These are phyloP conservation scores for Furnarius figulus DNA, from an alignment of 2,113 vertebrate species.

Conservation along the genomic window DNA sequence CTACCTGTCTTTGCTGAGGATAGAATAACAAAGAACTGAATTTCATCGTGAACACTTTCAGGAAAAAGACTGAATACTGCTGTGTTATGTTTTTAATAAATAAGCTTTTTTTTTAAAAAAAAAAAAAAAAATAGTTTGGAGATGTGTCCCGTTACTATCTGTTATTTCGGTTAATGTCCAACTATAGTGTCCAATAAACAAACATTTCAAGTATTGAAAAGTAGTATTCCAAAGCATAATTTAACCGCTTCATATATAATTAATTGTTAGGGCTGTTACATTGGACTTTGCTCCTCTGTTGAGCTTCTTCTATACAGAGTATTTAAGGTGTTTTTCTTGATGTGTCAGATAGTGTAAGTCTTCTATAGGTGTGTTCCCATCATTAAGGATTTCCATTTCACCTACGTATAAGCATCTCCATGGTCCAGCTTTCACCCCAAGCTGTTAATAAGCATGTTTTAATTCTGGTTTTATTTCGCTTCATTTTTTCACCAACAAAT, in stretches of 20 bases:
- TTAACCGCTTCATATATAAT: neutral
- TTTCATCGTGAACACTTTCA: neutral
- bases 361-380: neutral
- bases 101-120: neutral
- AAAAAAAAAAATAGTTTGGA: neutral
- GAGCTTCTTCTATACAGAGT: neutral
- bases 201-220: neutral
- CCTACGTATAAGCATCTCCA: neutral
- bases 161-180: neutral
- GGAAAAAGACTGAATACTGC: neutral
- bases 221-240: neutral
- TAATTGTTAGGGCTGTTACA: neutral
- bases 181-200: neutral
- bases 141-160: neutral
- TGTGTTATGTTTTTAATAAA: neutral
- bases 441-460: neutral
- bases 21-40: neutral
- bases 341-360: neutral
- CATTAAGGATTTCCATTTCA: neutral
- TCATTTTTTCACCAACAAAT: neutral
- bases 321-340: neutral
- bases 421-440: neutral
- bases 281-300: neutral
- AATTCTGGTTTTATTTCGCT: neutral
- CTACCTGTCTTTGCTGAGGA: neutral